phyloP scores from a whole-genome alignment of 2,888 invertebrate species.

The Hirudinaria manillensis region DNA sequence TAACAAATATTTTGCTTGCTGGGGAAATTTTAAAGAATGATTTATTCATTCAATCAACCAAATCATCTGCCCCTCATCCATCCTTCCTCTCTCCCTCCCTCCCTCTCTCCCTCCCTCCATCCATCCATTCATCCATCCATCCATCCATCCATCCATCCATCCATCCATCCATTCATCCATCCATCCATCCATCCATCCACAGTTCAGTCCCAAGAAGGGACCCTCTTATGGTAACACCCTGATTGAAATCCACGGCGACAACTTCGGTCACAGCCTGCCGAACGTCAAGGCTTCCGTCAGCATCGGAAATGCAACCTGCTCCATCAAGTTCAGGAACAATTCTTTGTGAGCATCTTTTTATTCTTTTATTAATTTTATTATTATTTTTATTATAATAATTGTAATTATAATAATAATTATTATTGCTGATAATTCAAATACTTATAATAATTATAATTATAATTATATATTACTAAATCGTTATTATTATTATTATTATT shows the following conservation, averaged over 20 bases:
- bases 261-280: conserved; percentile 25
- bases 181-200: neutral
- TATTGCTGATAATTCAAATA: too few species aligned
- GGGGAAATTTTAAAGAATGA: neutral
- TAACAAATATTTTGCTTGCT: neutral
- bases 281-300: conserved; percentile 23
- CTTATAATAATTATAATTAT: too few species aligned
- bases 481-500: too few species aligned
- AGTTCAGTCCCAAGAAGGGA: conserved; percentile 33
- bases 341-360: conserved; percentile 11
- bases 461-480: too few species aligned
- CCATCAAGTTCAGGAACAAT: conserved; percentile 23
- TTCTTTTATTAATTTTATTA: neutral
- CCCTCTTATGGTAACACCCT: conserved; percentile 27
- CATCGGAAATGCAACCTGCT: conserved; percentile 21
- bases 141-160: too few species aligned
- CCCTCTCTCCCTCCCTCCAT: too few species aligned
- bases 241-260: conserved; percentile 29
- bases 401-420: too few species aligned
- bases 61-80: too few species aligned
- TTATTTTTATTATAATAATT: neutral
- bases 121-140: too few species aligned
- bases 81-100: too few species aligned
- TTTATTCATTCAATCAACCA: neutral
- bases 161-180: neutral